These are phyloP conservation scores for Teleopsis dalmanni DNA, from an alignment of 1,140 invertebrate species.

Conservation along the genomic window DNA sequence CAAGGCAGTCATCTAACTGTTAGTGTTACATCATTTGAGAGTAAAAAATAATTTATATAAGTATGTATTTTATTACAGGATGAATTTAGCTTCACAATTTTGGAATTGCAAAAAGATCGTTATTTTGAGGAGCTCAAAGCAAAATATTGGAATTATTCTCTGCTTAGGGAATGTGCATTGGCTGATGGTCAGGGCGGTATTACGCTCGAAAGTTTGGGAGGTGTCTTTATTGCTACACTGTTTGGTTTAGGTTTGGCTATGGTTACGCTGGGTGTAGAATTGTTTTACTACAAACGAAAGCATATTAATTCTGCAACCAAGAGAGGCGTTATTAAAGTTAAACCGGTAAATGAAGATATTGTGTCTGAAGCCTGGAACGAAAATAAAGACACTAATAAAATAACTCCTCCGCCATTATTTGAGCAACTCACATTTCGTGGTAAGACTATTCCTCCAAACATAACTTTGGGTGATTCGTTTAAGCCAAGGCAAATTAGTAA, in stretches of 20 bases:
- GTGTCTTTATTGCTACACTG: conserved; percentile 81
- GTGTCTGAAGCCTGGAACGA: not conserved
- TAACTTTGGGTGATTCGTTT: conserved; percentile 25
- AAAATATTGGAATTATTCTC: conserved; percentile 76
- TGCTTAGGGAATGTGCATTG: conserved; percentile 58
- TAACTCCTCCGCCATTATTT: conserved; percentile 29
- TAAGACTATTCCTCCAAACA: conserved; percentile 16
- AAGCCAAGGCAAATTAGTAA: conserved; percentile 17
- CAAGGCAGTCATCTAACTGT: conserved; percentile 63
- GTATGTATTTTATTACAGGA: conserved; percentile 53
- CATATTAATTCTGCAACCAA: conserved; percentile 6
- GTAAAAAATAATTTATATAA: not conserved
- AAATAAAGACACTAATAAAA: not conserved
- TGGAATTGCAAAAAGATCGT: conserved; percentile 76
- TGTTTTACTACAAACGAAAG: conserved; percentile 65
- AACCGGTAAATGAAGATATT: conserved; percentile 14
- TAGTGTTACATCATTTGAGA: not conserved
- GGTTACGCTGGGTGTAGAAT: conserved; percentile 70
- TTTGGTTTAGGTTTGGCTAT: conserved; percentile 75
- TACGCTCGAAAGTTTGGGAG: conserved; percentile 78
- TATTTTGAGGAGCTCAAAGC: conserved; percentile 69
- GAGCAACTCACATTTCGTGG: conserved; percentile 25
- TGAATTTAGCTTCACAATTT: conserved; percentile 67
- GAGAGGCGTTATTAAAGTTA: conserved; percentile 22
- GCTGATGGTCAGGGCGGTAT: conserved; percentile 79